Conservation (phyloP, 92 coral and sea anemone species). For the Plumapathes pennacea region DNA sequence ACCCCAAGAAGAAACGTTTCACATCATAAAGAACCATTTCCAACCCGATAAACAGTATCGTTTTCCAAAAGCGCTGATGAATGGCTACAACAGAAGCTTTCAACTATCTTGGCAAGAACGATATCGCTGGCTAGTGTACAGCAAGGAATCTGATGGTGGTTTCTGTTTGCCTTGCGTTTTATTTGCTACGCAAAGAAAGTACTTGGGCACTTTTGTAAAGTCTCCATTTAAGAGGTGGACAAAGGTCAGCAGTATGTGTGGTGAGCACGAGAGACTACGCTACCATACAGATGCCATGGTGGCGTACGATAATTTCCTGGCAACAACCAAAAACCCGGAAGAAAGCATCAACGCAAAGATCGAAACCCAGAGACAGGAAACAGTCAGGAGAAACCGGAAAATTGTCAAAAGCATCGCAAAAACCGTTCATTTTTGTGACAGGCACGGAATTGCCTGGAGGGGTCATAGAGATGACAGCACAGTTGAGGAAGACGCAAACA, state of each 20-base stretch:
- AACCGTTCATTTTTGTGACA: conserved; percentile 11
- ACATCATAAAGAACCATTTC: conserved; percentile 25
- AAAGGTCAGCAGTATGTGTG: conserved; percentile 25
- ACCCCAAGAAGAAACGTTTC: conserved; percentile 26
- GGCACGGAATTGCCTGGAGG: conserved; percentile 36
- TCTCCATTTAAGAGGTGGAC: conserved; percentile 22
- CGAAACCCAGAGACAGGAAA: conserved; percentile 6
- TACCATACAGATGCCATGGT: conserved; percentile 35
- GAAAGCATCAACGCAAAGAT: conserved; percentile 19
- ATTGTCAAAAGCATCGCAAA: conserved; percentile 12
- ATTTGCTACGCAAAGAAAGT: conserved; percentile 18
- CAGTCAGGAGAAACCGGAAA: conserved; percentile 14
- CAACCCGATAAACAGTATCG: conserved; percentile 23
- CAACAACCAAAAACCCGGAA: conserved; percentile 17
- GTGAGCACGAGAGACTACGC: too few species aligned
- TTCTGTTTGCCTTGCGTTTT: conserved; percentile 43
- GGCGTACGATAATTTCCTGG: conserved; percentile 16
- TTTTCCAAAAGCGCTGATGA: conserved; percentile 32
- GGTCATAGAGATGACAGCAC: conserved; percentile 35
- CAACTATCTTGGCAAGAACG: conserved; percentile 28
- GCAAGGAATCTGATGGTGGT: conserved; percentile 36
- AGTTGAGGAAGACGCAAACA: conserved; percentile 16
- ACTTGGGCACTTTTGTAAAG: conserved; percentile 23
- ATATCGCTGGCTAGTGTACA: conserved; percentile 37
- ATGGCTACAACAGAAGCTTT: conserved; percentile 43